Conservation (phyloP, 2,888 invertebrate species). For the Lepidochitona cinerea region DNA sequence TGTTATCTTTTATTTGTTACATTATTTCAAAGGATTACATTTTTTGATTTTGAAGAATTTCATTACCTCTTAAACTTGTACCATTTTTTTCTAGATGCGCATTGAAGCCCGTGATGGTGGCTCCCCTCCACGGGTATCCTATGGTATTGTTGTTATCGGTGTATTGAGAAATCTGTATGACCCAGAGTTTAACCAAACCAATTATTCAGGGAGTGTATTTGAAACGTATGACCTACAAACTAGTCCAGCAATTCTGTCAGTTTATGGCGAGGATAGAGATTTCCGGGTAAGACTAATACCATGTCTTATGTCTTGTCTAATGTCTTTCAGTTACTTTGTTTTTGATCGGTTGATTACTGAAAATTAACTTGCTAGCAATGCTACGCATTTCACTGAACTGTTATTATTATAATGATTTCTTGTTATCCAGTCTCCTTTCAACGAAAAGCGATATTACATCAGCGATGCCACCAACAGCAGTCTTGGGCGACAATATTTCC, state of each 20-base stretch:
- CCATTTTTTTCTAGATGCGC: slow-evolving; percentile 42
- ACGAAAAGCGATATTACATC: slow-evolving; percentile 16
- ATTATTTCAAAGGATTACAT: too few relatives aligned
- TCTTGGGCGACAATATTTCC: slow-evolving; percentile 30
- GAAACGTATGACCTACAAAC: slow-evolving; percentile 22
- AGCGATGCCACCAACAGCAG: slow-evolving; percentile 23
- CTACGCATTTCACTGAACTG: too few relatives aligned
- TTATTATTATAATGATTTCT: too few relatives aligned
- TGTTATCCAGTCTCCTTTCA: slow-evolving; percentile 21
- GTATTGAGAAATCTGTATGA: slow-evolving; percentile 37
- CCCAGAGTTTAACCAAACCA: slow-evolving; percentile 30
- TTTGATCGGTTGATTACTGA: too few relatives aligned
- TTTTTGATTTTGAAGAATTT: too few relatives aligned
- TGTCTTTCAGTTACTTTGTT: too few relatives aligned
- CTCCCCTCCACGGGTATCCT: slow-evolving; percentile 35
- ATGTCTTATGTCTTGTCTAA: too few relatives aligned
- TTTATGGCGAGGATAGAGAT: not conserved
- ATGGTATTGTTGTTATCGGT: slow-evolving; percentile 33
- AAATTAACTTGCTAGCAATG: too few relatives aligned
- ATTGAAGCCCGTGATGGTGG: slow-evolving; percentile 56
- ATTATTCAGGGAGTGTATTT: slow-evolving; percentile 23
- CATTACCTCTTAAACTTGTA: too few relatives aligned
- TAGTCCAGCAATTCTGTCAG: not conserved
- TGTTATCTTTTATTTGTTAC: too few relatives aligned
- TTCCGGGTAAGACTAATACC: not conserved